Percentiles rank a stretch among this genome's conserved stretches.
Evolutionary conservation across 2,797 vertebrate species (phyloP).

Genomic region (Botia kubotai): DNA sequence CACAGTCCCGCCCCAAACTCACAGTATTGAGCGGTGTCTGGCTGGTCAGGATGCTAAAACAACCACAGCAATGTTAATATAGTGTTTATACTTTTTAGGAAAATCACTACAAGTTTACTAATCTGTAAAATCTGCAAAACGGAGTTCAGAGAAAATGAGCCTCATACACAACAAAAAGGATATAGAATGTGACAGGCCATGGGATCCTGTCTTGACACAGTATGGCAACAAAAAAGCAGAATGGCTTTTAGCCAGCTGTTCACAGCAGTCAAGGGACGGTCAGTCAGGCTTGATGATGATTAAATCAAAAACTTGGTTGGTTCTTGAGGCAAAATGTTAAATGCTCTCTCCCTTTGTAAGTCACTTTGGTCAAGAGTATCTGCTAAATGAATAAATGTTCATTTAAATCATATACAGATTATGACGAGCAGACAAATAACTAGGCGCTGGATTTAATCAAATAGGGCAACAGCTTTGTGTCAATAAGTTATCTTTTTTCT

Average conservation of each 20-base stretch:
- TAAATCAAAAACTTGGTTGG: background rate
- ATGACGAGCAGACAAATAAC: background rate
- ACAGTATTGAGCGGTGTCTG: too few species aligned
- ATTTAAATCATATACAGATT: background rate
- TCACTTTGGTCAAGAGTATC: too few species aligned
- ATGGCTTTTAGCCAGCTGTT: conserved; percentile 19
- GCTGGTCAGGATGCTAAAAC: background rate
- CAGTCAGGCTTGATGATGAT: conserved; percentile 34
- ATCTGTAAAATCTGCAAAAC: background rate
- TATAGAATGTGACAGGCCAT: background rate
- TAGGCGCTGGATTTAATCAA: background rate
- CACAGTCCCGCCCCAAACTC: background rate
- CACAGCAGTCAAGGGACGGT: conserved; percentile 14
- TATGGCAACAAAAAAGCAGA: conserved; percentile 1
- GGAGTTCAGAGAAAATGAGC: background rate
- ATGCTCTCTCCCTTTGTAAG: too few species aligned
- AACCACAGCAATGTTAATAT: background rate
- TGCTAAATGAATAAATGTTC: too few species aligned
- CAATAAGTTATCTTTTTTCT: background rate
- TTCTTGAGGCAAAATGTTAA: too few species aligned
- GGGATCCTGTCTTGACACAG: background rate
- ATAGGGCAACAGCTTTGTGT: background rate
- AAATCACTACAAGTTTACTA: background rate
- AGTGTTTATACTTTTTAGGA: background rate
- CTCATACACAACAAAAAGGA: background rate